A percentile compares a stretch with the other conserved stretches of the same genome.
phyloP scores from a whole-genome alignment of 2,888 invertebrate genomes.

The Xanthostigma xanthostigma region DNA sequence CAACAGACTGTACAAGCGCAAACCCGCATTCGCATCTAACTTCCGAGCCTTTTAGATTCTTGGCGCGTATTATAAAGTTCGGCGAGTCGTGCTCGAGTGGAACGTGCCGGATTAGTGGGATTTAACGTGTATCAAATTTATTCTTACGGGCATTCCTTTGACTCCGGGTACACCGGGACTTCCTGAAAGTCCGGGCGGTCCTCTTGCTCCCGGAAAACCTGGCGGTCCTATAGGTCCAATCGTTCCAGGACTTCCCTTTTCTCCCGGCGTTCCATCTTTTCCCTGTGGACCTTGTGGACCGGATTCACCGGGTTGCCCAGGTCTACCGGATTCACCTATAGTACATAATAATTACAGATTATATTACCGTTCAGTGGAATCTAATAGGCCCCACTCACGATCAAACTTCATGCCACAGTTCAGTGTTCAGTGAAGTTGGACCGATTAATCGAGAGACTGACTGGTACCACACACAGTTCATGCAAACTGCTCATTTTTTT shows the following conservation, averaged over 20 bases:
- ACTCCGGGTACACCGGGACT: slow-evolving; percentile 57
- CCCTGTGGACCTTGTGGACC: slow-evolving; percentile 63
- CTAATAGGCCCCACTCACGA: no score
- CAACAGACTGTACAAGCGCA: no score
- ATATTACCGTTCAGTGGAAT: neutral
- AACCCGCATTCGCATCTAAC: no score
- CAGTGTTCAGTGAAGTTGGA: no score
- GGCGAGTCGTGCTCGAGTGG: neutral
- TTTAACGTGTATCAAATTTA: neutral
- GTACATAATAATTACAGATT: neutral
- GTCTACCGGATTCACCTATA: slow-evolving; percentile 57
- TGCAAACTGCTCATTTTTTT: no score
- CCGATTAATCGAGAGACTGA: no score
- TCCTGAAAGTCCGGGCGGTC: slow-evolving; percentile 59
- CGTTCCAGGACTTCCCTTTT: slow-evolving; percentile 63
- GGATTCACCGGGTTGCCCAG: slow-evolving; percentile 60
- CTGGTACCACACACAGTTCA: no score
- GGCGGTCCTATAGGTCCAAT: slow-evolving; percentile 58
- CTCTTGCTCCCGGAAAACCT: slow-evolving; percentile 71
- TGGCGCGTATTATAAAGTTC: no score
- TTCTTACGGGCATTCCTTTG: slow-evolving; percentile 56
- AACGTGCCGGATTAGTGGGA: no score
- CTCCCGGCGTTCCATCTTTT: slow-evolving; percentile 65
- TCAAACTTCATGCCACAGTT: no score
- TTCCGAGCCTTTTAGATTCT: no score